These are phyloP conservation scores for Eupithecia abbreviata DNA, from an alignment of 2,888 invertebrate genomes.

Conservation along the genomic window DNA sequence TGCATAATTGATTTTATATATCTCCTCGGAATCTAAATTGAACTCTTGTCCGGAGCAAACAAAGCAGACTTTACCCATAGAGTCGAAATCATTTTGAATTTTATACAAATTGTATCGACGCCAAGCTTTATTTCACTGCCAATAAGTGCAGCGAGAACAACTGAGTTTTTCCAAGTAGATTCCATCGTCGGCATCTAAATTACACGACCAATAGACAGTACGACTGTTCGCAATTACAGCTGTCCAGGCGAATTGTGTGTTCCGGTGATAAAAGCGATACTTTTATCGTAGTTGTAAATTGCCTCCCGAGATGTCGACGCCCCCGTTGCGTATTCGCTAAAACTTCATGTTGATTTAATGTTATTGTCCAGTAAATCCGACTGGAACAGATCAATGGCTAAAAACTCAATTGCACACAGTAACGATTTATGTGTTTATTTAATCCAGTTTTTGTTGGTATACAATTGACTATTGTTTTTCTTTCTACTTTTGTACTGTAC, in stretches of 20 bases:
- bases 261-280: conserved; percentile 79
- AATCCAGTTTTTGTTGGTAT: neutral
- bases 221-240: conserved; percentile 78
- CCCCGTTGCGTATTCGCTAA: conserved; percentile 62
- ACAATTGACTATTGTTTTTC: neutral
- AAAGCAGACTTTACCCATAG: neutral
- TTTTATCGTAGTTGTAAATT: conserved; percentile 80
- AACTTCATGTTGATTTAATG: conserved; percentile 70
- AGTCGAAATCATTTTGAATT: neutral
- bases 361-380: conserved; percentile 63
- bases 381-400: conserved; percentile 42
- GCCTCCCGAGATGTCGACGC: conserved; percentile 67
- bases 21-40: neutral
- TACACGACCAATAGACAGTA: conserved; percentile 76
- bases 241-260: conserved; percentile 79
- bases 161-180: conserved; percentile 5
- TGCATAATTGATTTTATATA: too few relatives aligned
- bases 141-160: conserved; percentile 2
- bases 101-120: neutral
- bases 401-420: conserved; percentile 43
- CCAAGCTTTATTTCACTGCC: neutral
- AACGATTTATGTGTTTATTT: conserved; percentile 23
- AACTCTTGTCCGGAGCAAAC: neutral
- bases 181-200: conserved; percentile 70
- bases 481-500: neutral